A percentile compares a stretch with the other conserved stretches of the same genome.
phyloP scores from a whole-genome alignment of 2,797 vertebrate genomes.

The Delichon dasypus region DNA sequence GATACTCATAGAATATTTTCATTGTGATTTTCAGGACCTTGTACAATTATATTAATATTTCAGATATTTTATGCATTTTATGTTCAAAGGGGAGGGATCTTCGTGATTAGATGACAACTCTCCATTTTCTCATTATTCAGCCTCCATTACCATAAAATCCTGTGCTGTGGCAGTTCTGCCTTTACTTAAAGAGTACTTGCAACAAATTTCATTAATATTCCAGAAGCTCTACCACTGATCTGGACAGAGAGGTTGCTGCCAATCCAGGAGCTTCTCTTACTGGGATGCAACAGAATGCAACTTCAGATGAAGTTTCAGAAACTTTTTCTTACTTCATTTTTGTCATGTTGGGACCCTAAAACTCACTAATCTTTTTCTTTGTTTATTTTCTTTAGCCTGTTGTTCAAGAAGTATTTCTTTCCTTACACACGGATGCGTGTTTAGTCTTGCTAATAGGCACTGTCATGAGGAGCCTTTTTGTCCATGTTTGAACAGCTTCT shows the following conservation, averaged over 20 bases:
- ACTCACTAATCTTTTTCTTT: not conserved
- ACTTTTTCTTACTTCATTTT: not conserved
- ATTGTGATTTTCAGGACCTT: constrained; percentile 65
- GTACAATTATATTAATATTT: constrained; percentile 66
- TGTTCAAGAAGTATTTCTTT: not conserved
- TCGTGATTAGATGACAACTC: not conserved
- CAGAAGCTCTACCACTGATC: not conserved
- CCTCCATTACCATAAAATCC: not conserved
- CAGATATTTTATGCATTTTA: constrained; percentile 48
- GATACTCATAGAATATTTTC: constrained; percentile 71
- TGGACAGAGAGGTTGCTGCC: not conserved
- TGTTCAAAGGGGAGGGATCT: constrained; percentile 41
- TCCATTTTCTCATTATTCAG: constrained; percentile 37
- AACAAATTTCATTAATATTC: not conserved
- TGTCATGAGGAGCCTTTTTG: not conserved
- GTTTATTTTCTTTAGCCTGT: not conserved
- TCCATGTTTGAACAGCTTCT: not conserved
- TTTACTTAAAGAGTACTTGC: not conserved
- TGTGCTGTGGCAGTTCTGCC: not conserved
- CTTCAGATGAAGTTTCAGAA: not conserved
- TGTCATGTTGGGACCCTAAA: not conserved
- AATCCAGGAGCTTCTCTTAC: not conserved
- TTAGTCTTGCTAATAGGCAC: not conserved
- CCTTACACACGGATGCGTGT: not conserved
- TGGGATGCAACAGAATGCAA: not conserved